Base-by-base conservation (phyloP, 2,113 vertebrate genomes). In the Pelecanus crispus region DNA sequence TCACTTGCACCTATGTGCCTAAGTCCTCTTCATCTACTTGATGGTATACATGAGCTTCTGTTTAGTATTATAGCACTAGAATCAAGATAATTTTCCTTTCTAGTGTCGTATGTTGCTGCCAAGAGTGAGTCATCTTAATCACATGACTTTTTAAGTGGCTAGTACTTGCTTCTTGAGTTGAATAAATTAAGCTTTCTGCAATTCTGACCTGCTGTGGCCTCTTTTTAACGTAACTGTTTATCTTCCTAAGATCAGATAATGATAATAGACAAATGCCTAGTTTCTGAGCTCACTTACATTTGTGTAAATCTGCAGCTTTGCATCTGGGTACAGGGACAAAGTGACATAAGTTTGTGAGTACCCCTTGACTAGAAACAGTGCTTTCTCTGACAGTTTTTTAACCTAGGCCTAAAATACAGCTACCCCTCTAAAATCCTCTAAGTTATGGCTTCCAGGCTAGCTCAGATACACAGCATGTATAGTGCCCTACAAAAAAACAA, bases 51-150 rank as follows among this genome's bases (percentile, higher is more conserved):
- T 61, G 53, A 80, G 13, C 31, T 92, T 85, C 66, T 80, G 24
- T 77, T 94, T 50, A 81, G 24, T 50, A 67, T 74, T 80, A 89
- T 17, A 84, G 52, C 17, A 50, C 21, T 62, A 25, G 36, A 94
- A 70, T 71, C 38, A 55, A 91, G 52, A 86, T 5, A 2, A 77
- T 91, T 91, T 92, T 91, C 67, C 55, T 74, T 74, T 81, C 77
- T 81, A 59, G 21, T 63, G 40, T 62, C 47, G 38, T 22, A 71
- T 71, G 32, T 42, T 74, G 72, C 26, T 81, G 83, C 80, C 71
- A 95, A 65, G 85, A 94, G 26, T 84, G 77, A 96, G 58, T 94
- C 81, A 89, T 29, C 68, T 81, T 73, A 59, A 78, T 91, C 80
- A 89, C 59, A 59, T 26, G 44, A 34, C 36, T 78, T 83, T 91